These are phyloP conservation scores for Campoplex capitator DNA, from an alignment of 2,888 invertebrate species.

Conservation along the genomic window DNA sequence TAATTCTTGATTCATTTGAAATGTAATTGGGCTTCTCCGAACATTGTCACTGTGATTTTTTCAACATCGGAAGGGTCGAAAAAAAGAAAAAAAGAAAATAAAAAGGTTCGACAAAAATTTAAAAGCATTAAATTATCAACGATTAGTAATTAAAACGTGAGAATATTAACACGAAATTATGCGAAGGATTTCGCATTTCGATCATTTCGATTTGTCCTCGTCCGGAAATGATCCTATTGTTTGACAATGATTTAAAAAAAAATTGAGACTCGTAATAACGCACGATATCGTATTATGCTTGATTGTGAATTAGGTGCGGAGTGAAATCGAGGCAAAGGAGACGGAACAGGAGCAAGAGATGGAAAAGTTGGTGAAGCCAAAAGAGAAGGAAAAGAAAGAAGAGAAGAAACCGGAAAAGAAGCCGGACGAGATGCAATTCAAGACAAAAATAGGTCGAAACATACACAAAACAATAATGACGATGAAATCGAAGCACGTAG, in stretches of 20 bases:
- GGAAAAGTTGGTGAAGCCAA: slow-evolving; percentile 89
- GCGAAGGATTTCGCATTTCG: background rate
- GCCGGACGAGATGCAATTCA: slow-evolving; percentile 93
- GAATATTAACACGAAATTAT: background rate
- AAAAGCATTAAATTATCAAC: background rate
- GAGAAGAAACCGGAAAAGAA: slow-evolving; percentile 86
- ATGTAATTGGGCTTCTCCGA: too few relatives aligned
- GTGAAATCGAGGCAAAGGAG: slow-evolving; percentile 93
- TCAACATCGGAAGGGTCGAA: too few relatives aligned
- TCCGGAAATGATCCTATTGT: background rate
- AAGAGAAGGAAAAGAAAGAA: slow-evolving; percentile 85
- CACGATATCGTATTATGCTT: background rate
- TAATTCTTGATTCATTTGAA: too few relatives aligned
- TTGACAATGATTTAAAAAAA: background rate
- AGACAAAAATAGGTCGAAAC: slow-evolving; percentile 92
- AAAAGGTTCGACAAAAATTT: too few relatives aligned
- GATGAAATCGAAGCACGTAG: slow-evolving; percentile 90
- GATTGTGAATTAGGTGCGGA: slow-evolving; percentile 86
- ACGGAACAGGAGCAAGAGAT: slow-evolving; percentile 93
- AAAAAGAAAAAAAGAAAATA: too few relatives aligned
- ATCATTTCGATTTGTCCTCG: background rate
- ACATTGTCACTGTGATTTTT: too few relatives aligned
- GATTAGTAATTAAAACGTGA: background rate
- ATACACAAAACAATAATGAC: slow-evolving; percentile 89
- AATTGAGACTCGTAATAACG: background rate